Base-by-base conservation (phyloP, 2,888 invertebrate species). In the Luperina testacea region DNA sequence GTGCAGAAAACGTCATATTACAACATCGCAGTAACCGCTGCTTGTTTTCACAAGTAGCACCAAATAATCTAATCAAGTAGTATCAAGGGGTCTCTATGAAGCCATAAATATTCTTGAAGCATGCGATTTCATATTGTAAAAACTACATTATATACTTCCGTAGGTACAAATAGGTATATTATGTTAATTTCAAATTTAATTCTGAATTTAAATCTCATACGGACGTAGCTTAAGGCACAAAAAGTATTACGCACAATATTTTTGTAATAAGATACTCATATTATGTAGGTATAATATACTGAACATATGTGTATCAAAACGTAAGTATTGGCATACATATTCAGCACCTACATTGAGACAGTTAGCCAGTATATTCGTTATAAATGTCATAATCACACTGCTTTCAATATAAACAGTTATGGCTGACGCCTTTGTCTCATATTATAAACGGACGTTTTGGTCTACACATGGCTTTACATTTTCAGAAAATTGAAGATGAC, bases 91-190 rank as follows among this genome's bases (percentile, higher is more conserved):
- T 45, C 0, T 57, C 13, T 53, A 83, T 65, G 38, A 68, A 72
- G 27, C 73, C 1, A 80, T 83, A 59, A 63, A 75, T 75, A 87
- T 81, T 85, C 88, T 75, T 53, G 0, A 42, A 42, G 67, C 77
- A 76, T 74, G 45, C 65, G 42, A 82, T 20, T 48, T 51, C n/a
- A 42, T 57, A 80, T 38, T 57, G 7, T 63, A 27, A 64, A 75
- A 75, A 65, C 53, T 20, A 24, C n/a, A 17, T 65, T 4, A 45
- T 24, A 20, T 61, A 61, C 71, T 71, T 71, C 83, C 81, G 38
- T 48, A 81, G 27, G 45, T 83, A 71, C 45, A 82, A 84, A 84
- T 84, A 82, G 63, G 15, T 15, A 63, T 70, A 84, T 80, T 80
- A 82, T 82, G 82, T 59, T 73, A 84, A 82, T 84, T 17, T 0